A percentile compares a stretch with the other conserved stretches of the same genome.
Conservation (phyloP, 2,797 vertebrate genomes). For the Myotis planiceps region DNA sequence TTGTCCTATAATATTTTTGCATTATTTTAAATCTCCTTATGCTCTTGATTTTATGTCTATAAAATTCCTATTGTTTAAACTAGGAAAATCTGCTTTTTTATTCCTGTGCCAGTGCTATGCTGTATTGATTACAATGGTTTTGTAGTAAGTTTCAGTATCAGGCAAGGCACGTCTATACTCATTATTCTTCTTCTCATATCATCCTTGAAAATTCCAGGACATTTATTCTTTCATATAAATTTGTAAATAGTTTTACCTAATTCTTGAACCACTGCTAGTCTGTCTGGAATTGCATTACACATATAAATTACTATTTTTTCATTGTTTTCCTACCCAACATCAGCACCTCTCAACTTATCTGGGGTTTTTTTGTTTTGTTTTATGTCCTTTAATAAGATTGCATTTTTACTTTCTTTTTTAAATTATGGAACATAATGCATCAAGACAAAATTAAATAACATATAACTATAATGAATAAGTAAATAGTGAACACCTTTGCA, state of each 20-base stretch:
- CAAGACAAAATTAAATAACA: background rate
- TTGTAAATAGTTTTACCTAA: background rate
- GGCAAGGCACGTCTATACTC: background rate
- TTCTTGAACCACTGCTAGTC: background rate
- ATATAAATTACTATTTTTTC: background rate
- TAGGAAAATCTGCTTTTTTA: background rate
- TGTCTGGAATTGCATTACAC: background rate
- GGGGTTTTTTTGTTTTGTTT: background rate
- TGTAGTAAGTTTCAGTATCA: background rate
- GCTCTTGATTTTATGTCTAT: background rate
- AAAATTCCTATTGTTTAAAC: background rate
- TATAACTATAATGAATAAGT: background rate
- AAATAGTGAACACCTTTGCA: background rate
- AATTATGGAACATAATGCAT: background rate
- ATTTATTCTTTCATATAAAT: background rate
- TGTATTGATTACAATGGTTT: background rate
- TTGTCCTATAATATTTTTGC: no score
- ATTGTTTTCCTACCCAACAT: background rate
- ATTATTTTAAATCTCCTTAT: background rate
- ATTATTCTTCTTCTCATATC: background rate
- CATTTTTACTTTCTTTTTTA: background rate
- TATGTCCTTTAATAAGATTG: background rate
- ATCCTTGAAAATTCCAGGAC: background rate
- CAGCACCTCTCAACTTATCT: background rate
- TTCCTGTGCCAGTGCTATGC: background rate